phyloP scores from a whole-genome alignment of 2,113 vertebrate species.

The Numida meleagris region DNA sequence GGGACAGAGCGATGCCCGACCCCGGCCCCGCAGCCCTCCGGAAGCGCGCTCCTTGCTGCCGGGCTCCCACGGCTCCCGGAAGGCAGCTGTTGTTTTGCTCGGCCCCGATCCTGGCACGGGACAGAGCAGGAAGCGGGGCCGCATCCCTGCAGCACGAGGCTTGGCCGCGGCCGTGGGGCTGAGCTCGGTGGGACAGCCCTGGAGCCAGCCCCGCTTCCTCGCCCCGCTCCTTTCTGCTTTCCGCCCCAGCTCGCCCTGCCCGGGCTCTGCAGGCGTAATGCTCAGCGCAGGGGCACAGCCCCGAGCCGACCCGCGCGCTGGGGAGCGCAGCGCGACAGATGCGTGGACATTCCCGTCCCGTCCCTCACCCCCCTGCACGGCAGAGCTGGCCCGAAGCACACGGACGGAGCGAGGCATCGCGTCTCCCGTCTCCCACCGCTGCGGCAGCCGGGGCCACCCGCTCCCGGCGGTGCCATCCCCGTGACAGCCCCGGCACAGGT shows the following conservation, averaged over 20 bases:
- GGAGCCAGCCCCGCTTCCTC: neutral
- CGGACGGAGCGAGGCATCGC: neutral
- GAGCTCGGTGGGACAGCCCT: neutral
- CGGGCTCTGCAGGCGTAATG: neutral
- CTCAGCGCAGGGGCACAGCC: neutral
- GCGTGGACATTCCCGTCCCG: no score
- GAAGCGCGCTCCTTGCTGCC: neutral
- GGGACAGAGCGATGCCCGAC: neutral
- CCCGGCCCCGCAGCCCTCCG: fast-evolving
- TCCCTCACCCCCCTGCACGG: no score
- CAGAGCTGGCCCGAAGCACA: fast-evolving
- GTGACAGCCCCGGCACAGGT: neutral
- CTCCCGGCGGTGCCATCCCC: neutral
- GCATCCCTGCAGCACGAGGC: neutral
- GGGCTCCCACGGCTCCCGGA: neutral
- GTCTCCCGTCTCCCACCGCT: neutral
- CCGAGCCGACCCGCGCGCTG: neutral
- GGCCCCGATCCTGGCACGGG: neutral
- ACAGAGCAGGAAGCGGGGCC: slow-evolving; percentile 5
- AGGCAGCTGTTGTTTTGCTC: slow-evolving; percentile 25
- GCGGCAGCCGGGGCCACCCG: no score
- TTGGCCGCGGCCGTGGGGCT: neutral
- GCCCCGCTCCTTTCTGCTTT: neutral
- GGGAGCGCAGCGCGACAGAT: fast-evolving
- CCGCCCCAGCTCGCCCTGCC: fast-evolving